phyloP scores from a whole-genome alignment of 1,140 invertebrate species.

The Campoletis sonorensis region DNA sequence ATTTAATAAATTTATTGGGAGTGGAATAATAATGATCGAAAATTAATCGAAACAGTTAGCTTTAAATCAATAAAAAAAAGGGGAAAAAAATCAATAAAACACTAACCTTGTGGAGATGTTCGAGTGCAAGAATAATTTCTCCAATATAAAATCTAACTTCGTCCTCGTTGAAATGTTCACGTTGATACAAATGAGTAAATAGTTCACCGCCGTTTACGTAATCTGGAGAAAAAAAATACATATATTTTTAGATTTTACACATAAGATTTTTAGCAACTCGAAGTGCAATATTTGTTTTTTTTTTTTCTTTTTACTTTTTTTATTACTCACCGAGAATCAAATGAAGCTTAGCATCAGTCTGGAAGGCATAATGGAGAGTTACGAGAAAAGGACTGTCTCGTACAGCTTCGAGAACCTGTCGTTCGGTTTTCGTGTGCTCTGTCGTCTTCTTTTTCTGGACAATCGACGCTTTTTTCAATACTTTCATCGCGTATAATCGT shows the following conservation, averaged over 20 bases:
- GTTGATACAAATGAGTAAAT: slow-evolving; percentile 93
- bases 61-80: background rate
- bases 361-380: slow-evolving; percentile 95
- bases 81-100: background rate
- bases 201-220: slow-evolving; percentile 95
- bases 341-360: slow-evolving; percentile 94
- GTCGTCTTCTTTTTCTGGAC: slow-evolving; percentile 95
- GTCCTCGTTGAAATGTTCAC: slow-evolving; percentile 89
- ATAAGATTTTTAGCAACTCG: background rate
- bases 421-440: slow-evolving; percentile 94
- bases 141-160: slow-evolving; percentile 93
- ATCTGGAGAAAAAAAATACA: slow-evolving; percentile 81
- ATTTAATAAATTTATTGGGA: too few relatives aligned
- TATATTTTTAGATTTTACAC: background rate
- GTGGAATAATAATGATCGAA: background rate
- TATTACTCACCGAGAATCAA: slow-evolving; percentile 88
- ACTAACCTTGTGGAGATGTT: slow-evolving; percentile 91
- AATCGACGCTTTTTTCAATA: slow-evolving; percentile 92
- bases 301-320: too few relatives aligned
- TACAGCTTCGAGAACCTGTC: slow-evolving; percentile 92
- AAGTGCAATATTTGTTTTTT: slow-evolving; percentile 3
- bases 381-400: slow-evolving; percentile 93
- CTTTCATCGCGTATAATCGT: slow-evolving; percentile 95
- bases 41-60: too few relatives aligned
- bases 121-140: slow-evolving; percentile 93